These are phyloP conservation scores for Callinectes sapidus DNA, from an alignment of 2,888 invertebrate genomes.

Conservation along the genomic window DNA sequence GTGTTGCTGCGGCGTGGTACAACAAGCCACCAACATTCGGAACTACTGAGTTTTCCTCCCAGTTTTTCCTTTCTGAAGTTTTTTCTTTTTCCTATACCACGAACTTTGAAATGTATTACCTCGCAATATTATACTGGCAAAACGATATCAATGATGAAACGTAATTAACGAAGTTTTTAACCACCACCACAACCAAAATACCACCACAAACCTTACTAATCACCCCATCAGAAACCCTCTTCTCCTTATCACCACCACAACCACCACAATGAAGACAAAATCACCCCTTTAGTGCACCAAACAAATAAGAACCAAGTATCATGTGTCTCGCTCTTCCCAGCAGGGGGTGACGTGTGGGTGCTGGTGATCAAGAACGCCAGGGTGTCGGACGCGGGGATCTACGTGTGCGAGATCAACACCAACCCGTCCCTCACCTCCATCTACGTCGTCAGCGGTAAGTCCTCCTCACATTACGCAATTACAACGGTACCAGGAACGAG, in stretches of 20 bases:
- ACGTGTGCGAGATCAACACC: constrained; percentile 83
- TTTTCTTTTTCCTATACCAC: not conserved
- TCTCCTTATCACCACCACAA: not conserved
- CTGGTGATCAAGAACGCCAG: constrained; percentile 85
- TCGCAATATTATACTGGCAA: not conserved
- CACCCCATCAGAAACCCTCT: not conserved
- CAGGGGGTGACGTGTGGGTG: constrained; percentile 90
- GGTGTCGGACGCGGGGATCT: constrained; percentile 85
- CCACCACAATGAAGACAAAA: not conserved
- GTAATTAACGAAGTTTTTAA: not conserved
- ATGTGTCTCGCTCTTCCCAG: constrained; percentile 13
- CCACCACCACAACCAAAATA: not conserved
- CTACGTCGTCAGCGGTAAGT: constrained; percentile 34
- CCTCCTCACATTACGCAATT: not conserved
- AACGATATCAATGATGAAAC: not conserved
- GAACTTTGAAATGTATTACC: not conserved
- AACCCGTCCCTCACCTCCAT: constrained; percentile 27
- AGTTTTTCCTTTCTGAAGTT: not conserved
- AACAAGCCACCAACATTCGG: not conserved
- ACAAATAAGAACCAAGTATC: not conserved
- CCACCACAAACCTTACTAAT: not conserved
- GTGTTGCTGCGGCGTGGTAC: not conserved
- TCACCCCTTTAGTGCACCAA: not conserved
- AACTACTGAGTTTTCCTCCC: not conserved
- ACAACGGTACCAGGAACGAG: not conserved